Evolutionary conservation across 1,140 invertebrate genomes (phyloP), one percentile per base, ranked within the genome.

Genomic region (Diorhabda sublineata): DNA sequence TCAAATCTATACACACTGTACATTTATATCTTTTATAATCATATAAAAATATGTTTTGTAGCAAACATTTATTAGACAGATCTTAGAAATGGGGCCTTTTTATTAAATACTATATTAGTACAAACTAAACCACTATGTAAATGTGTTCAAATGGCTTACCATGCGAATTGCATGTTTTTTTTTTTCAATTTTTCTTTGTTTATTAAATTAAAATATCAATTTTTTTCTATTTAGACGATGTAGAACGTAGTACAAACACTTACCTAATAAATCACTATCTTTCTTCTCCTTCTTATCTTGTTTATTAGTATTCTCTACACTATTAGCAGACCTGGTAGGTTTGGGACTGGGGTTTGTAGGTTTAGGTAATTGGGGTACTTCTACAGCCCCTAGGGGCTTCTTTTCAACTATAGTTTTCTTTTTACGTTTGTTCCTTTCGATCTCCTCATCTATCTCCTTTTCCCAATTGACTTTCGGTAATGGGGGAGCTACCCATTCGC

Each of bases 401-500:
- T 81, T 81, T 59, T 80, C 80, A n/a, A 80, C 64, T 9, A 81
- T 82, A 44, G 85, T 83, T 75, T 89, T 85, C 85, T 92, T 88
- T 82, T 91, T 91, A 74, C 89, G 86, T 74, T 92, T 92, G 77
- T 91, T 90, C 74, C 86, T 86, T 79, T 93, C 90, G 64, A 92
- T 87, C 83, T 95, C 91, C 82, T 95, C 91, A 72, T 95, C 93
- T 64, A 95, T 89, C 78, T 94, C 93, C 79, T 93, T 92, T 74
- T 94, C 92, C 87, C 88, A 89, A 81, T 90, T 89, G 45, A 93
- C 91, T 84, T 95, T 92, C 11, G 92, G 91, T 66, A 92, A 85
- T 58, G 91, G 84, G 42, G 92, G 92, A 65, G 91, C 92, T 52
- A 98, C 92, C 95, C 95, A 99, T 84, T 98, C 96, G 75, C 92